Conservation (phyloP, 2,888 invertebrate genomes). For the Drosophila atripex region DNA sequence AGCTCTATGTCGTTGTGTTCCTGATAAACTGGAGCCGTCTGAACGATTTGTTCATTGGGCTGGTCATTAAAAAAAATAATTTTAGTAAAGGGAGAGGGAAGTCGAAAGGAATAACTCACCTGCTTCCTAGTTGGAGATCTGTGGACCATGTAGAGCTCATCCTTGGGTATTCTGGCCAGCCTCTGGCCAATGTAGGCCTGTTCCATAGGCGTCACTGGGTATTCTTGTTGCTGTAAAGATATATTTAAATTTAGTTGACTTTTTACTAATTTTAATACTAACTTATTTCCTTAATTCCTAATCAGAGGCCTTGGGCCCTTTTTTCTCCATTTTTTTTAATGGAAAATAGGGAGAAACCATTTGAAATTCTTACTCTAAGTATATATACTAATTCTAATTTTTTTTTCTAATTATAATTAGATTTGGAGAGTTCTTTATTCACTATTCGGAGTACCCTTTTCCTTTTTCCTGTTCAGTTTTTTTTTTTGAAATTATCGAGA, state of each 20-base stretch:
- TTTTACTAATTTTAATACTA: background rate
- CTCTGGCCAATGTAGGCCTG: conserved; percentile 84
- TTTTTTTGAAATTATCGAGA: no score
- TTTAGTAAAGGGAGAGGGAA: background rate
- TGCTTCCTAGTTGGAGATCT: conserved; percentile 80
- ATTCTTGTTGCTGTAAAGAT: conserved; percentile 24
- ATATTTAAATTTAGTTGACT: background rate
- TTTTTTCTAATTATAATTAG: no score
- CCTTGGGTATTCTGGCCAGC: conserved; percentile 83
- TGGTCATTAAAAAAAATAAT: background rate
- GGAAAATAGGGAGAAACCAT: no score
- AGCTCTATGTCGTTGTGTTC: conserved; percentile 83
- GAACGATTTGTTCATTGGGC: background rate
- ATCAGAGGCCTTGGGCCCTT: no score
- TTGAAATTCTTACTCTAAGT: no score
- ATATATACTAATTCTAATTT: no score
- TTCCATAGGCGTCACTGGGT: conserved; percentile 36
- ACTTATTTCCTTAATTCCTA: no score
- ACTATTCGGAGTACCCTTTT: no score
- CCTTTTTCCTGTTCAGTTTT: no score
- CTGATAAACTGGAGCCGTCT: conserved; percentile 60
- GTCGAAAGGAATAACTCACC: no score
- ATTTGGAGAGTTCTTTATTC: no score
- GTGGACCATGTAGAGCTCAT: conserved; percentile 82
- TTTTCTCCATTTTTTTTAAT: no score